phyloP scores from a whole-genome alignment of 92 coral and sea anemone species.

The Hydrozoanthus gracilis region DNA sequence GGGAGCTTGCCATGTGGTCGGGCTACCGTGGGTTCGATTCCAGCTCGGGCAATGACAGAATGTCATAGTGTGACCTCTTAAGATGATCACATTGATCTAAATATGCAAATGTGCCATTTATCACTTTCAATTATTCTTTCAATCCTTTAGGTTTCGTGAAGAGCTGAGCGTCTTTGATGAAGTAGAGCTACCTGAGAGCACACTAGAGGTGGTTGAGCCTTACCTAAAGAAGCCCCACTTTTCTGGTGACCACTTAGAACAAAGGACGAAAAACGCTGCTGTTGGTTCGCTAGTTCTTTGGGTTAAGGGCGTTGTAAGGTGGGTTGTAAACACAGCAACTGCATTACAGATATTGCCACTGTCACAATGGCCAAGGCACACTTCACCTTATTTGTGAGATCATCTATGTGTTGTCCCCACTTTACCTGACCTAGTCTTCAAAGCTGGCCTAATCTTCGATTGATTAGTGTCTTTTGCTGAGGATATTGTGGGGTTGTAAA shows the following conservation, averaged over 20 bases:
- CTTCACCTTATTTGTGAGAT: too few relatives aligned
- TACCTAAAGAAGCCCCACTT: constrained; percentile 95
- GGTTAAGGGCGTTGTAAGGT: constrained; percentile 97
- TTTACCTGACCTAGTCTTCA: too few relatives aligned
- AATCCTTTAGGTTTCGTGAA: constrained; percentile 83
- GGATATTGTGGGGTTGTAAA: constrained; percentile 81
- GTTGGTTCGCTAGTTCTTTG: constrained; percentile 90
- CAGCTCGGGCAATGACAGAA: too few relatives aligned
- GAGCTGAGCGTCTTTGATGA: constrained; percentile 91
- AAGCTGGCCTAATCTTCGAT: too few relatives aligned
- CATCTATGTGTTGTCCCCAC: too few relatives aligned
- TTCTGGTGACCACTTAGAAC: constrained; percentile 79
- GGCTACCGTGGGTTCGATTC: too few relatives aligned
- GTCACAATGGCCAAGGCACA: too few relatives aligned
- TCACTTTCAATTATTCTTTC: neutral
- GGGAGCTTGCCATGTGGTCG: too few relatives aligned
- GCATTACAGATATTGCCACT: too few relatives aligned
- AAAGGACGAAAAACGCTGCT: constrained; percentile 88
- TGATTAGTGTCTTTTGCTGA: constrained; percentile 65
- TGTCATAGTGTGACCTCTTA: too few relatives aligned
- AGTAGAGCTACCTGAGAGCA: constrained; percentile 82
- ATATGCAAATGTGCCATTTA: neutral
- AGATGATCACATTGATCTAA: too few relatives aligned
- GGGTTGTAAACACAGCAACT: constrained; percentile 1
- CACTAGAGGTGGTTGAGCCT: constrained; percentile 91